Percentiles rank a stretch among this genome's conserved stretches.
Conservation (phyloP, 2,888 invertebrate species). For the Zaprionus bogoriensis region DNA sequence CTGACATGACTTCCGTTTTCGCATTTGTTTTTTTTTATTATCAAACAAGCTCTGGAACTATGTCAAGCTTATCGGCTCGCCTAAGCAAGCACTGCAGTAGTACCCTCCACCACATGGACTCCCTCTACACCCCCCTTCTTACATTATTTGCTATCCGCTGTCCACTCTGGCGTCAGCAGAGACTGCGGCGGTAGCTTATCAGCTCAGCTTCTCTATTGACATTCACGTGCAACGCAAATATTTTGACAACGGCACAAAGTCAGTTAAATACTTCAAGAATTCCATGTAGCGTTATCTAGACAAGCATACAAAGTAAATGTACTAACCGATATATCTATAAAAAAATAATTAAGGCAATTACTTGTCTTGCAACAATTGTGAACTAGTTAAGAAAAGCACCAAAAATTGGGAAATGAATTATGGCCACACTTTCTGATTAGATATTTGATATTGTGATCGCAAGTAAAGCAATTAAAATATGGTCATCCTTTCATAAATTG, state of each 20-base stretch:
- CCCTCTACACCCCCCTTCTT: background rate
- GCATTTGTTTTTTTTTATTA: constrained; percentile 33
- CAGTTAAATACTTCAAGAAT: constrained; percentile 8
- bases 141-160: background rate
- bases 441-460: too few relatives aligned
- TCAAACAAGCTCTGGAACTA: constrained; percentile 34
- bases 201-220: constrained; percentile 3
- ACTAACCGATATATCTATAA: too few relatives aligned
- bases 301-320: background rate
- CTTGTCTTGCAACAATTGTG: too few relatives aligned
- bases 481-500: too few relatives aligned
- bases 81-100: constrained; percentile 33
- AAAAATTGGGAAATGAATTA: too few relatives aligned
- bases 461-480: too few relatives aligned
- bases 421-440: too few relatives aligned
- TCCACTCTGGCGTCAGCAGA: background rate
- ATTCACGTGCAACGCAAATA: constrained; percentile 29
- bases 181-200: constrained; percentile 27
- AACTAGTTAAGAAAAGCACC: too few relatives aligned
- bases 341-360: too few relatives aligned
- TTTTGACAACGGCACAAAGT: background rate
- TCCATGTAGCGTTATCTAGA: background rate
- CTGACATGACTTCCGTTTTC: constrained; percentile 23
- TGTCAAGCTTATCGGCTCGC: constrained; percentile 54
- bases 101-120: background rate